These are phyloP conservation scores for Trematocara nigrifrons DNA, from an alignment of 2,113 vertebrate genomes.

Conservation along the genomic window DNA sequence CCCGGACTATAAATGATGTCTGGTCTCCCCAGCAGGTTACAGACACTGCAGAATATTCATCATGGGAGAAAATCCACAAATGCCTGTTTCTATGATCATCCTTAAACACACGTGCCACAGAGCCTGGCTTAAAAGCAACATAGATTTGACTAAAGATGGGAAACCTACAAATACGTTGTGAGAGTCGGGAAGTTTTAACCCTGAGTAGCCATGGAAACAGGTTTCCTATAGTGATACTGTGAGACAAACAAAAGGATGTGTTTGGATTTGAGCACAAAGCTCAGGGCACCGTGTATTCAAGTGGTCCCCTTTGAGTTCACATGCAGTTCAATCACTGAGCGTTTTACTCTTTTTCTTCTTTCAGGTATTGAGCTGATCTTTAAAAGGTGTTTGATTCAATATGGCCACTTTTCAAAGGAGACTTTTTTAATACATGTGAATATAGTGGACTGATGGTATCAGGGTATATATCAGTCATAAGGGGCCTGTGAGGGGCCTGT, in stretches of 20 bases:
- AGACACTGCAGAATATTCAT: constrained; percentile 40
- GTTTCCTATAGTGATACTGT: background rate
- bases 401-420: background rate
- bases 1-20: constrained; percentile 43
- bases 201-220: background rate
- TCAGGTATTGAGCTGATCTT: background rate
- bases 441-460: background rate
- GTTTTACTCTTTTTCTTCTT: background rate
- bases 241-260: background rate
- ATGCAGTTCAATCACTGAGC: background rate
- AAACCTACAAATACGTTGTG: background rate
- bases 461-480: background rate
- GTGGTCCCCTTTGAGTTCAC: background rate
- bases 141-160: background rate
- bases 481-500: background rate
- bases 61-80: constrained; percentile 11
- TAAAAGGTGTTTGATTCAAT: background rate
- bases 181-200: background rate
- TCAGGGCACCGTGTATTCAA: background rate
- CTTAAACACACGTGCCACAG: background rate
- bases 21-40: constrained; percentile 45
- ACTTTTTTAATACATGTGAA: background rate
- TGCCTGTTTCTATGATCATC: background rate
- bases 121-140: background rate
- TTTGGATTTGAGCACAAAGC: background rate